Percentiles rank a stretch among this genome's conserved stretches.
Conservation (phyloP, 2,797 vertebrate genomes). For the Mallotus villosus region DNA sequence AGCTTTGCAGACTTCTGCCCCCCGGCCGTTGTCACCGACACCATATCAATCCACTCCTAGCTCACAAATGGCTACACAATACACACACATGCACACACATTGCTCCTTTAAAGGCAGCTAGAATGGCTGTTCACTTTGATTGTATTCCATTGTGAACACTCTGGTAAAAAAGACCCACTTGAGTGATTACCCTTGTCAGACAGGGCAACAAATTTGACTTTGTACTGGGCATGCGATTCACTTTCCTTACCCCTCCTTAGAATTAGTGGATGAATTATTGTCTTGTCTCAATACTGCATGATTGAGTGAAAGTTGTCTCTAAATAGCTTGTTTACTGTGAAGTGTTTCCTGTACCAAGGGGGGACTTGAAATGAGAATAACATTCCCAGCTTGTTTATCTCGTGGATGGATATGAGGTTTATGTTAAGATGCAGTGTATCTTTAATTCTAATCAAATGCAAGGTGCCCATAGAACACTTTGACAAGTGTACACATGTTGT, state of each 20-base stretch:
- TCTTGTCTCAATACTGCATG: slow-evolving; percentile 13
- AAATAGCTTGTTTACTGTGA: neutral
- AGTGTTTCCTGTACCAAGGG: slow-evolving; percentile 13
- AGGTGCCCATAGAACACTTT: slow-evolving; percentile 20
- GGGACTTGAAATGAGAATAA: slow-evolving; percentile 13
- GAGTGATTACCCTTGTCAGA: slow-evolving; percentile 44
- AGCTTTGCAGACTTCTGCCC: slow-evolving; percentile 36
- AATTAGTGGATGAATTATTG: neutral
- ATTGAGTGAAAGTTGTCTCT: slow-evolving; percentile 8
- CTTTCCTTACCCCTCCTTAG: neutral
- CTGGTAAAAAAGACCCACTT: slow-evolving; percentile 39
- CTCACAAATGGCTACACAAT: slow-evolving; percentile 21
- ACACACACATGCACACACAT: slow-evolving; percentile 1
- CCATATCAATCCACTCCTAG: slow-evolving; percentile 33
- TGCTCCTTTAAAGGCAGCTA: slow-evolving; percentile 35
- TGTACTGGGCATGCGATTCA: slow-evolving; percentile 17
- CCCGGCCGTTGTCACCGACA: slow-evolving; percentile 28
- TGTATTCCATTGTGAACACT: slow-evolving; percentile 26
- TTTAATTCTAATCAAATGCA: neutral
- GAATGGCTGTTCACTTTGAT: slow-evolving; percentile 34
- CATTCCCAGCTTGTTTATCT: slow-evolving; percentile 24
- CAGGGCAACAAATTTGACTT: slow-evolving; percentile 39
- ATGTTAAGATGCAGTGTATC: slow-evolving; percentile 28
- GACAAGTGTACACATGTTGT: slow-evolving; percentile 1
- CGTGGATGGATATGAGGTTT: slow-evolving; percentile 7